Evolutionary conservation across 1,140 invertebrate genomes (phyloP).

Genomic region (Tribolium castaneum): DNA sequence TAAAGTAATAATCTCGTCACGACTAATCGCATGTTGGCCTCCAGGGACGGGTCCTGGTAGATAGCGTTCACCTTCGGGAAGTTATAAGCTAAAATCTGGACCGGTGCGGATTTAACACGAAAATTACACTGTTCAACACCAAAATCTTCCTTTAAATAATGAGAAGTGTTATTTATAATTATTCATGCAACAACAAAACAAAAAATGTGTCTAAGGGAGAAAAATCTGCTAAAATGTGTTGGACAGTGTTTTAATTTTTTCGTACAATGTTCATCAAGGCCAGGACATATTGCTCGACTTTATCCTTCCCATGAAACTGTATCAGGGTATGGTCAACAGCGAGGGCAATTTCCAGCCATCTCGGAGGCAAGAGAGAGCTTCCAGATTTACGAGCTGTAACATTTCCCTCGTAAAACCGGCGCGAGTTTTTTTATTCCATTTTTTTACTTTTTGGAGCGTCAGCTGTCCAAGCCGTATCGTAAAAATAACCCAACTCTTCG

Average conservation of each 20-base stretch:
- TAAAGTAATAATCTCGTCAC: constrained; percentile 74
- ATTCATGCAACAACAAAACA: no score
- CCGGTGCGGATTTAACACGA: background rate
- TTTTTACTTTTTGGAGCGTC: constrained; percentile 46
- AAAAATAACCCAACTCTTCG: constrained; percentile 66
- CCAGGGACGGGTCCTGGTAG: constrained; percentile 76
- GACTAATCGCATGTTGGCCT: constrained; percentile 75
- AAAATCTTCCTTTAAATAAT: no score
- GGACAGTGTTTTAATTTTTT: no score
- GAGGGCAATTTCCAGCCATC: constrained; percentile 78
- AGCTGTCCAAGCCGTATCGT: constrained; percentile 63
- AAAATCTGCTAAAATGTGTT: no score
- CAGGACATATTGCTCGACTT: constrained; percentile 77
- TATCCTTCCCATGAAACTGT: constrained; percentile 74
- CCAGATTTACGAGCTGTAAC: constrained; percentile 43
- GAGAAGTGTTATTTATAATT: no score
- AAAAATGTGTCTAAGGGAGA: no score
- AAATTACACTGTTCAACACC: no score
- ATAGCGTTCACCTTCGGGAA: constrained; percentile 75
- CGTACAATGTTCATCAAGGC: constrained; percentile 80
- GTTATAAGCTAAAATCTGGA: background rate
- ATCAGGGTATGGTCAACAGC: constrained; percentile 77
- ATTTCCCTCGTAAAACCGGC: background rate
- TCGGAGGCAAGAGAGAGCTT: constrained; percentile 52
- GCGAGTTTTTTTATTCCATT: background rate